Evolutionary conservation across 2,113 vertebrate species (phyloP).

Genomic region (Colaptes auratus): DNA sequence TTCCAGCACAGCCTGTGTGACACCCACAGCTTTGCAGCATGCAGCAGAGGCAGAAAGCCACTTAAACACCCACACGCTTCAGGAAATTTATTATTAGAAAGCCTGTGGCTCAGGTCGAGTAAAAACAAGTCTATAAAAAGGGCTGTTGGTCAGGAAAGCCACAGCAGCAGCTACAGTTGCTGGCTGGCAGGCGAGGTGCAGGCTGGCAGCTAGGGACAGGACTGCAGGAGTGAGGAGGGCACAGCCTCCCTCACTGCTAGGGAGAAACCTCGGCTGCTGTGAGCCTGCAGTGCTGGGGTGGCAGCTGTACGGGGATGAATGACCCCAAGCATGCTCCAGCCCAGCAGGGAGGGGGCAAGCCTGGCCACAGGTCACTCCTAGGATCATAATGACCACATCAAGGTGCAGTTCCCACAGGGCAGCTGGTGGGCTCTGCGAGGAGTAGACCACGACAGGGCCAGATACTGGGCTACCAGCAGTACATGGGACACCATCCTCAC

Average conservation of each 20-base stretch:
- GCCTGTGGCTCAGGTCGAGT: neutral
- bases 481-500: accelerated
- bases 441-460: accelerated
- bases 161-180: neutral
- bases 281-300: accelerated
- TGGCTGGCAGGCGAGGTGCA: neutral
- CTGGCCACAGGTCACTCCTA: neutral
- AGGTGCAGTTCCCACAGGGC: accelerated
- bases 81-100: slow-evolving; percentile 34
- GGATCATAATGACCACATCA: neutral
- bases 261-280: neutral
- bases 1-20: neutral
- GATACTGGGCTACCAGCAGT: accelerated
- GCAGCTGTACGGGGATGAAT: accelerated
- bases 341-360: neutral
- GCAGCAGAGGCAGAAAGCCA: neutral
- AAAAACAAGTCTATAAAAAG: slow-evolving; percentile 16
- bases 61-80: neutral
- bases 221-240: accelerated
- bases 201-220: neutral
- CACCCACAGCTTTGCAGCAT: neutral
- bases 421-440: accelerated
- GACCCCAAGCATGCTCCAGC: neutral
- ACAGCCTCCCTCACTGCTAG: neutral
- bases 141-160: neutral